Evolutionary conservation across 2,888 invertebrate genomes (phyloP), one percentile per base, ranked within the genome.

Genomic region (Alloscopus bannaensis): DNA sequence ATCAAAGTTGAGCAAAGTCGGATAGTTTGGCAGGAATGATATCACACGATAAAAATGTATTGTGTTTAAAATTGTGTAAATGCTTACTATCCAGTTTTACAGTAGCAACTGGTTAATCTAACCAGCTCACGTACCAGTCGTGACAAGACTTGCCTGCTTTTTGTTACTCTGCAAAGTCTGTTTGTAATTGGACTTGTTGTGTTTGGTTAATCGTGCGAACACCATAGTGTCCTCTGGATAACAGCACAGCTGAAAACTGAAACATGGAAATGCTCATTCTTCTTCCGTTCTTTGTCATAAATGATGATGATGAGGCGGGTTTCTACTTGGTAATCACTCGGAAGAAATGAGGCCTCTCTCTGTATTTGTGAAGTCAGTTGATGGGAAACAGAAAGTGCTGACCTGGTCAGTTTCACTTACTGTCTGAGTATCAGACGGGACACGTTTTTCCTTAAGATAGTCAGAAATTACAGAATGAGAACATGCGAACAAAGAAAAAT

Each of bases 161-260:
- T 18, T 60, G 60, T 60, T 60, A 36, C 60, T 22, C 60, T 60
- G 60, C 24, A 36, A 42, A 60, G 29, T 40, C 40, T 40, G 60
- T 40, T 28, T 36, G 31, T 59, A 59, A 59, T 60, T 60, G 60
- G 22, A 40, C n/a, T 31, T 31, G 59, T 59, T 59, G 59, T 31
- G 31, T 29, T 29, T 29, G 31, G 29, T 31, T 31, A 59, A 59
- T 59, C 59, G 31, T 31, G 18, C 31, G 59, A 59, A 59, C 31
- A 18, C 18, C 20, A 31, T 59, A 24, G 8, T 6, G 24, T 59
- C 31, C 3, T 55, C 31, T 42, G 52, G 52, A 22, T 20, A 24
- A 16, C 22, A 24, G 6, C 52, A 52, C 52, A 52, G 29, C 40
- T 40, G 36, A 40, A 18, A 60, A 60, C 20, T 60, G 36, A 60